Base-by-base conservation (phyloP, 2,797 vertebrate genomes). In the Halcyon leucocephala region DNA sequence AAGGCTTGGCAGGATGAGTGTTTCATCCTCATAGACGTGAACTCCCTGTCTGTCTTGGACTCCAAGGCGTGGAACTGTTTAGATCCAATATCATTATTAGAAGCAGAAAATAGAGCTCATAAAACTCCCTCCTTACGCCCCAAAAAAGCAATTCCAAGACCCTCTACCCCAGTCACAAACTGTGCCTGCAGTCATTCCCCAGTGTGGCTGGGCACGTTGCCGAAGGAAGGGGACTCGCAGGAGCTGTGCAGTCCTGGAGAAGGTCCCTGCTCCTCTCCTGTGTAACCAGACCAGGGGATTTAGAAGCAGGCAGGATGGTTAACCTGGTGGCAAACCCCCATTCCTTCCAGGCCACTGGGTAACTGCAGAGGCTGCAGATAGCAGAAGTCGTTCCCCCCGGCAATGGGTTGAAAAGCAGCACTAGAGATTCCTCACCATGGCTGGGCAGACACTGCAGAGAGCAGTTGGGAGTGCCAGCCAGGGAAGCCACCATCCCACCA, bases 1-100 rank as follows among this genome's bases (percentile, higher is more conserved):
- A 94, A 95, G 89, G 49, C 89, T 97, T 96, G 92, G 95, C 95
- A 88, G 91, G 79, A 94, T 10, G 69, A 96, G 58, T n/a, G 4
- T 86, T 93, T 89, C 89, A 61, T 71, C 95, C 82, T 69, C 0
- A 0, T 85, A 58, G 91, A 92, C 80, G 86, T 85, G 93, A 94
- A 86, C 92, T 94, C 86, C 70, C 92, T 20, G 35, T 93, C 93
- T 92, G 91, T 41, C n/a, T 16, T 79, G 73, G 61, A 42, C 85
- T 91, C 72, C 12, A n/a, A 92, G 78, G 78, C 10, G 2, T 85
- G 73, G 95, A 85, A 66, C 55, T 73, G 62, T 61, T 93, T 91
- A 65, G 81, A 67, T 92, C 78, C 84, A 89, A 7, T 80, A 74
- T 74, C 64, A 26, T 89, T 92, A 94, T 94, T 91, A 92, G 95